A percentile compares a stretch with the other conserved stretches of the same genome.
phyloP scores from a whole-genome alignment of 1,140 invertebrate species.

The Eurosta solidaginis region DNA sequence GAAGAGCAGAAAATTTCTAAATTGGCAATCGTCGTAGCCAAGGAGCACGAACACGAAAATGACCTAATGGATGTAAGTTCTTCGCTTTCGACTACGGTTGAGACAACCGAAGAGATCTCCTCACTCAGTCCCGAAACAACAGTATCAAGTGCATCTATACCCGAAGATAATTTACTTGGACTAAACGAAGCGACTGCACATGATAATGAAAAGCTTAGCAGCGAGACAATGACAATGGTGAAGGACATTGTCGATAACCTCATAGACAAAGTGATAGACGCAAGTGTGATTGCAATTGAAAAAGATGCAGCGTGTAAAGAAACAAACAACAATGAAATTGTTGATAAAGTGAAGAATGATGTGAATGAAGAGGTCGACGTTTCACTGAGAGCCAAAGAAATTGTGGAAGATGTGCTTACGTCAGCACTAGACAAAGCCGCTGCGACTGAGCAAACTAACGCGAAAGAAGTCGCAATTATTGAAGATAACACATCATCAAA shows the following conservation, averaged over 20 bases:
- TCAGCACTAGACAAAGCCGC: slow-evolving; percentile 41
- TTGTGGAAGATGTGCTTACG: slow-evolving; percentile 51
- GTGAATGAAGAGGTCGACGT: neutral
- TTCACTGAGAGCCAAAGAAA: slow-evolving; percentile 41
- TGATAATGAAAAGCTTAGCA: neutral
- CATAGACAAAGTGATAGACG: slow-evolving; percentile 52
- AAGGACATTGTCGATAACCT: slow-evolving; percentile 54
- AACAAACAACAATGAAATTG: slow-evolving; percentile 48
- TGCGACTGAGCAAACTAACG: neutral
- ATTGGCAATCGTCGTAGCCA: slow-evolving; percentile 44
- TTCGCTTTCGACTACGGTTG: slow-evolving; percentile 36
- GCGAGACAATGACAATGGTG: slow-evolving; percentile 35
- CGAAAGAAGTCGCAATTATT: neutral
- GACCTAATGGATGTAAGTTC: slow-evolving; percentile 40
- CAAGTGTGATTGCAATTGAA: slow-evolving; percentile 14
- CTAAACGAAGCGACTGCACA: slow-evolving; percentile 28
- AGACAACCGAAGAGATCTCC: slow-evolving; percentile 39
- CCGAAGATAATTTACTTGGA: slow-evolving; percentile 33
- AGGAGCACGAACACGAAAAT: slow-evolving; percentile 16
- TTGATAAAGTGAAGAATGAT: neutral
- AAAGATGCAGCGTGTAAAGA: slow-evolving; percentile 34
- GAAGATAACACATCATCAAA: neutral
- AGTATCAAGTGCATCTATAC: slow-evolving; percentile 33
- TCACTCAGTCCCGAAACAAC: slow-evolving; percentile 39
- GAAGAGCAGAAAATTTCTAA: slow-evolving; percentile 51